These are phyloP conservation scores for Cossypha niveicapilla DNA, from an alignment of 2,797 vertebrate genomes.

Conservation along the genomic window DNA sequence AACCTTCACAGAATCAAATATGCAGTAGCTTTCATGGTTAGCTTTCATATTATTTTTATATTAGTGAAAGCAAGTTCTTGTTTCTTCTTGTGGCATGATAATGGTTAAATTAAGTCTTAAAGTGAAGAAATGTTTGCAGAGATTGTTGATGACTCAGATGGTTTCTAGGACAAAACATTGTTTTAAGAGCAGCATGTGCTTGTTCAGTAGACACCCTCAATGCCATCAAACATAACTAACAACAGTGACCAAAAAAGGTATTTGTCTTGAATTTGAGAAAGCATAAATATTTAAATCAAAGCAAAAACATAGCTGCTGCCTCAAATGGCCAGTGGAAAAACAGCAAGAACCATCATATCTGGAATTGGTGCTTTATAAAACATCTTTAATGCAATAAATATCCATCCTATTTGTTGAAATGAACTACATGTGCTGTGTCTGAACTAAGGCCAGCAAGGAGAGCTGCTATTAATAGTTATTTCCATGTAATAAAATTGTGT, in stretches of 20 bases:
- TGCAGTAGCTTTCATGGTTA: not conserved
- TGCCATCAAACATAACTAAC: not conserved
- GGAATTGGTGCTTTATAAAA: not conserved
- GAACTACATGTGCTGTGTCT: not conserved
- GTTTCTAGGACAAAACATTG: not conserved
- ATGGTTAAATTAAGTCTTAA: slow-evolving; percentile 1
- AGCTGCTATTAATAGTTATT: not conserved
- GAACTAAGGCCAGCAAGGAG: not conserved
- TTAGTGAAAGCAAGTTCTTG: not conserved
- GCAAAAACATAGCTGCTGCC: not conserved
- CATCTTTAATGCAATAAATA: not conserved
- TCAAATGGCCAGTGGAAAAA: not conserved
- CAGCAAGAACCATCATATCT: not conserved
- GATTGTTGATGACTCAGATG: not conserved
- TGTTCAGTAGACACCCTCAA: not conserved
- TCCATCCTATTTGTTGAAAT: not conserved
- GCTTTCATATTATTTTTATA: not conserved
- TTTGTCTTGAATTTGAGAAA: slow-evolving; percentile 32
- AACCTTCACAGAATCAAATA: not conserved
- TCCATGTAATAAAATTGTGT: not conserved
- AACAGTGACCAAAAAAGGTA: slow-evolving; percentile 6
- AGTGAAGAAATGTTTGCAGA: not conserved
- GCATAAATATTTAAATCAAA: slow-evolving; percentile 27
- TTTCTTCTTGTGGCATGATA: not conserved
- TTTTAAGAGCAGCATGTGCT: slow-evolving; percentile 42